Evolutionary conservation across 2,113 vertebrate genomes (phyloP), one percentile per base, ranked within the genome.

Genomic region (Tragelaphus buxtoni): DNA sequence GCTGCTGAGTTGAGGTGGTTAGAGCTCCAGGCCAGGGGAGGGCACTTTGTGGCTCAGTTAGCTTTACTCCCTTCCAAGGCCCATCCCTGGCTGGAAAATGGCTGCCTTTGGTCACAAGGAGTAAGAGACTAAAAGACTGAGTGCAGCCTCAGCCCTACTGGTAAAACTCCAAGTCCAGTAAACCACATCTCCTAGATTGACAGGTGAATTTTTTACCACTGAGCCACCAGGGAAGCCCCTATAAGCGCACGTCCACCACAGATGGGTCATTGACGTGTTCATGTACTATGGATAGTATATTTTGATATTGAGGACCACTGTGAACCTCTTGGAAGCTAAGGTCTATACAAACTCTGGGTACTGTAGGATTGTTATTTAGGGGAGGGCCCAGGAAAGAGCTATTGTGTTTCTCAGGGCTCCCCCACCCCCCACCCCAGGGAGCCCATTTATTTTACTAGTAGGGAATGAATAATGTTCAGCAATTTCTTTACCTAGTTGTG

Each of bases 401-500:
- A 87, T 87, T 92, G 74, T 97, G 24, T 92, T 96, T 97, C 39
- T 72, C 49, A 86, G 47, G 55, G 7, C 7, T 42, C 42, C 42
- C 6, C 35, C 4, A 55, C 14, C 20, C 16, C 53, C 42, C 35
- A 92, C 87, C 49, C 47, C 28, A 60, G 84, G 88, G 53, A 80
- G 49, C 81, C 55, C 69, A 3, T 95, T 96, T 96, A 72, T 95
- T 96, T 98, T 91, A 72, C 51, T 39, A 5, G 5, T 88, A 95
- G 93, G 86, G 97, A 97, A 82, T 95, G 51, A 92, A 93, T 45
- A 47, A 82, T 91, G 76, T 61, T 77, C 69, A 94, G 32, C 17
- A 80, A 95, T 88, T 96, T 98, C 76, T 94, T 90, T 84, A 90
- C 81, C 82, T 90, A 69, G 79, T 61, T 72, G 20, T 63, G 45